These are phyloP conservation scores for Calliphora vomitoria DNA, from an alignment of 2,888 invertebrate species.

Conservation along the genomic window DNA sequence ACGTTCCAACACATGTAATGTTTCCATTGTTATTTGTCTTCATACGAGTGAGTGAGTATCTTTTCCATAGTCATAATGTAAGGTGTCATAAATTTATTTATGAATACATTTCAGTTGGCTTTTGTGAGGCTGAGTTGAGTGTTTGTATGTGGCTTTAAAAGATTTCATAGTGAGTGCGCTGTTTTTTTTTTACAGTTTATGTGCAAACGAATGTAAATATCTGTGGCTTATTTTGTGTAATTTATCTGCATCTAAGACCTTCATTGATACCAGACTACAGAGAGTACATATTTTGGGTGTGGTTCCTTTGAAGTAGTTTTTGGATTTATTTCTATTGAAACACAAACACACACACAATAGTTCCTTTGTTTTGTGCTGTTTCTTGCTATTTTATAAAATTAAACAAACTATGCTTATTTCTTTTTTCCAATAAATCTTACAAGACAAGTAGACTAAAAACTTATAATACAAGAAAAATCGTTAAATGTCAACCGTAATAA, in stretches of 20 bases:
- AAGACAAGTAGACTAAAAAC: neutral
- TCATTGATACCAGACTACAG: slow-evolving; percentile 40
- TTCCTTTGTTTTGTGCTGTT: slow-evolving; percentile 45
- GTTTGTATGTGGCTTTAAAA: neutral
- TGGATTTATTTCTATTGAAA: slow-evolving; percentile 43
- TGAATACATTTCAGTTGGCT: slow-evolving; percentile 53
- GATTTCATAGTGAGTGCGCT: slow-evolving; percentile 17
- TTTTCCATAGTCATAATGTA: slow-evolving; percentile 30
- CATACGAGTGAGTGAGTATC: neutral
- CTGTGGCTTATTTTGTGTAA: slow-evolving; percentile 30
- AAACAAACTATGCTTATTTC: neutral
- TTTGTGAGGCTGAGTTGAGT: neutral
- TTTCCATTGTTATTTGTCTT: neutral
- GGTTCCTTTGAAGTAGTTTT: slow-evolving; percentile 46
- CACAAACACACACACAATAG: slow-evolving; percentile 24
- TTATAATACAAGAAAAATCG: slow-evolving; percentile 16
- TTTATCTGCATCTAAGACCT: slow-evolving; percentile 52
- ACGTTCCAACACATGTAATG: slow-evolving; percentile 6
- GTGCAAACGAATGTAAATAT: neutral
- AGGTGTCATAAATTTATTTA: slow-evolving; percentile 66
- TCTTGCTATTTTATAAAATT: neutral
- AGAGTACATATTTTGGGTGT: slow-evolving; percentile 51
- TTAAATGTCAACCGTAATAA: slow-evolving; percentile 59
- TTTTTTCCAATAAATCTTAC: slow-evolving; percentile 32
- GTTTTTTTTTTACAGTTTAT: neutral